Percentiles rank a stretch among this genome's conserved stretches.
These are phyloP conservation scores for Uria aalge DNA, from an alignment of 2,113 vertebrate species.

Conservation along the genomic window DNA sequence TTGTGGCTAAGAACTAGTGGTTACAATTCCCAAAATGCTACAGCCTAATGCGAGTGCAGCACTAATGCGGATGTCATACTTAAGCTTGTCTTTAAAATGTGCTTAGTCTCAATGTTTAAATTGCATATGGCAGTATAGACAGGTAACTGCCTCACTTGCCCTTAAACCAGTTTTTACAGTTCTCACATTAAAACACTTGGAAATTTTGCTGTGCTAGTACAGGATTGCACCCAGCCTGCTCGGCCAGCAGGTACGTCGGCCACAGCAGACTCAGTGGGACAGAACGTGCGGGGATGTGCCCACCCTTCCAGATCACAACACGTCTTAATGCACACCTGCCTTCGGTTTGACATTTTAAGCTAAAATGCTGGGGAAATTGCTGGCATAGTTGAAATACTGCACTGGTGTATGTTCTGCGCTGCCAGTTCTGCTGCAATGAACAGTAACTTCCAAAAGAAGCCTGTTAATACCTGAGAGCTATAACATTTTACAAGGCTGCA, in stretches of 20 bases:
- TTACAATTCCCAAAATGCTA: not conserved
- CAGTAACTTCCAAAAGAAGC: not conserved
- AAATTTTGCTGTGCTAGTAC: not conserved
- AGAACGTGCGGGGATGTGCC: not conserved
- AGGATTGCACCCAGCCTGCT: not conserved
- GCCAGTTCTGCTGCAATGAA: not conserved
- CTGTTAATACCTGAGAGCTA: not conserved
- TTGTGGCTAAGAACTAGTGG: not conserved
- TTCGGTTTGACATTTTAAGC: not conserved
- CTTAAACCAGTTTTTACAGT: not conserved
- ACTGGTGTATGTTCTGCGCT: not conserved
- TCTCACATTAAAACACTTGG: not conserved
- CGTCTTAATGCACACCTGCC: not conserved
- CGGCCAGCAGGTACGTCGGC: not conserved
- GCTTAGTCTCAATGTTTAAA: not conserved
- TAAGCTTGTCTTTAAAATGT: not conserved
- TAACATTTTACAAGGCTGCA: constrained; percentile 1
- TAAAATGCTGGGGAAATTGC: not conserved
- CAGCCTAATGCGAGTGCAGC: not conserved
- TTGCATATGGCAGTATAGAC: not conserved
- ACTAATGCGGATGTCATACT: not conserved
- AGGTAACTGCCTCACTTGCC: not conserved
- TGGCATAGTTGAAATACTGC: not conserved
- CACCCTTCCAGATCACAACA: not conserved
- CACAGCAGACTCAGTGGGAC: not conserved